phyloP scores from a whole-genome alignment of 2,113 vertebrate species.

The Hydrochoerus hydrochaeris region DNA sequence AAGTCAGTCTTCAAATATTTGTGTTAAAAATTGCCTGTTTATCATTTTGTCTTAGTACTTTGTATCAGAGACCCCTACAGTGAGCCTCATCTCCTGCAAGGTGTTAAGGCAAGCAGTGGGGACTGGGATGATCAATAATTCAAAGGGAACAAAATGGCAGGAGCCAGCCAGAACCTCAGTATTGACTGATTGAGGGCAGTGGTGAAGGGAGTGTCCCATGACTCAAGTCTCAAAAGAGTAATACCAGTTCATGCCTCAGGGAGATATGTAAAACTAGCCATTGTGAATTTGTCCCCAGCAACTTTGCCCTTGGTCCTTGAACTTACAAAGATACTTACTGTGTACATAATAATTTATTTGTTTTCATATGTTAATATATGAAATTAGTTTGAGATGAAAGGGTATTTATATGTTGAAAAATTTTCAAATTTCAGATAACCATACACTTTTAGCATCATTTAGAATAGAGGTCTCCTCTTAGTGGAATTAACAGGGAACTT shows the following conservation, averaged over 20 bases:
- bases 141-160: too few species aligned
- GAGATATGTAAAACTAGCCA: background rate
- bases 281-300: background rate
- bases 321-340: background rate
- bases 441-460: background rate
- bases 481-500: background rate
- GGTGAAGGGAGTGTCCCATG: too few species aligned
- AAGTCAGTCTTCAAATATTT: background rate
- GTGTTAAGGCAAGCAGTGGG: background rate
- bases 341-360: background rate
- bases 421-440: background rate
- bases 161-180: too few species aligned
- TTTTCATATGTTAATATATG: background rate
- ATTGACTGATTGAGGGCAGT: too few species aligned
- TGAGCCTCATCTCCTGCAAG: background rate
- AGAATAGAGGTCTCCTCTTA: background rate
- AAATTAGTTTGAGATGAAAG: background rate
- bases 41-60: constrained; percentile 6
- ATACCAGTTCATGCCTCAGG: background rate
- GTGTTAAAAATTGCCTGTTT: background rate
- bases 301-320: background rate
- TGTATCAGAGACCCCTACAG: background rate
- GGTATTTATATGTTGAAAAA: constrained; percentile 4
- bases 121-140: background rate
- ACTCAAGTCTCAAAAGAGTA: too few species aligned